Evolutionary conservation across 2,888 invertebrate species (phyloP), one percentile per base, ranked within the genome.

Genomic region (Perdita meconis): DNA sequence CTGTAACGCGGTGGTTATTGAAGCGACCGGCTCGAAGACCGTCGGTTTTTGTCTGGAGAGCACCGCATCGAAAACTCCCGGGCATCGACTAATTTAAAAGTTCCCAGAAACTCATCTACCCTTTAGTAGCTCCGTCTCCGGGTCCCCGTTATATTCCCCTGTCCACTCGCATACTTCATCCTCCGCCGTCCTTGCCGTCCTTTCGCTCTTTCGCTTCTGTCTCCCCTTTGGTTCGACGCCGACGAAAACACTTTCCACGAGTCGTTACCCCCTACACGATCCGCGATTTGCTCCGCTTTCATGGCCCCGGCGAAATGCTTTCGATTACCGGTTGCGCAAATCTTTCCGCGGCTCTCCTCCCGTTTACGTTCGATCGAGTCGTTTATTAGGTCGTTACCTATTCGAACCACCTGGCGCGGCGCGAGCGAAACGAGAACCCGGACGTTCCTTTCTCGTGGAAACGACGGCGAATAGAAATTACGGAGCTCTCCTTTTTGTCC

Each of bases 81-180:
- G 80, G 57, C 82, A 86, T 86, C 80, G 86, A 79, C 85, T 86
- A 89, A 89, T 89, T 88, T 87, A 85, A 88, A 88, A 88, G 85
- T 89, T 89, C 72, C 79, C 76, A 60, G 65, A 72, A 89, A 86
- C 85, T 88, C 87, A 80, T 86, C 85, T 73, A 77, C 72, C 82
- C 83, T 84, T 86, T 85, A 87, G 84, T 83, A 74, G 79, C 75
- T 71, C 12, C 73, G 68, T 30, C 64, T 60, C 60, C 56, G 47
- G 42, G n/a, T 38, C 34, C 36, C 60, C 55, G 51, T 64, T 65
- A 64, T 47, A 75, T 53, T 47, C 63, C 47, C 65, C 61, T 71
- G 68, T 56, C 63, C 67, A 70, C 66, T 30, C 26, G 12, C 34
- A 16, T 40, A 36, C 53, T 60, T 6, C 42, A n/a, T 16, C 34